Percentiles rank a stretch among this genome's conserved stretches.
phyloP scores from a whole-genome alignment of 2,113 vertebrate genomes.

The Dicaeum eximium region DNA sequence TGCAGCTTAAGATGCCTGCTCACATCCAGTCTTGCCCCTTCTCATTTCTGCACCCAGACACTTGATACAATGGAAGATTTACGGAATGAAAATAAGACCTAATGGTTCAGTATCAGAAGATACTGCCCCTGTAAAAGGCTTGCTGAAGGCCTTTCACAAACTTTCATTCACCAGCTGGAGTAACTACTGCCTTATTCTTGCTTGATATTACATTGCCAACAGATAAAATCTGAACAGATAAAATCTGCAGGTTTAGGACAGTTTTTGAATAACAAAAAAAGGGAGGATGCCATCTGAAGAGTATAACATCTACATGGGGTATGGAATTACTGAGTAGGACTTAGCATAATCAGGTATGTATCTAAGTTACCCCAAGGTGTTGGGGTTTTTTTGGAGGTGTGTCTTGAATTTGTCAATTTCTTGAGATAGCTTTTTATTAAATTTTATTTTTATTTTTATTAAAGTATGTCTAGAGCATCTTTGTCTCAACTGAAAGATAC shows the following conservation, averaged over 20 bases:
- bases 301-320: neutral
- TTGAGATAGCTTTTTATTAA: conserved; percentile 37
- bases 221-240: too few relatives aligned
- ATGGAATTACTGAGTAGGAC: conserved; percentile 11
- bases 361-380: neutral
- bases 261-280: neutral
- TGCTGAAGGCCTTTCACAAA: neutral
- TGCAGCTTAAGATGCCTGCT: neutral
- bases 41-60: neutral
- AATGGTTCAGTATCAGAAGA: neutral
- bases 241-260: neutral
- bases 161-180: neutral
- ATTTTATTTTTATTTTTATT: conserved; percentile 51
- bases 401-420: conserved; percentile 28
- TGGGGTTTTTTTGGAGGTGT: conserved; percentile 14
- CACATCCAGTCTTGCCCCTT: neutral
- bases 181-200: neutral
- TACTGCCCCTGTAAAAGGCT: neutral
- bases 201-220: neutral
- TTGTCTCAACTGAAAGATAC: neutral
- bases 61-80: neutral
- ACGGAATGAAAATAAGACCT: neutral
- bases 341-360: conserved; percentile 14
- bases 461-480: conserved; percentile 27
- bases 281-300: neutral